Percentiles rank a stretch among this genome's conserved stretches.
phyloP scores from a whole-genome alignment of 1,140 invertebrate genomes.

The Tribolium castaneum region DNA sequence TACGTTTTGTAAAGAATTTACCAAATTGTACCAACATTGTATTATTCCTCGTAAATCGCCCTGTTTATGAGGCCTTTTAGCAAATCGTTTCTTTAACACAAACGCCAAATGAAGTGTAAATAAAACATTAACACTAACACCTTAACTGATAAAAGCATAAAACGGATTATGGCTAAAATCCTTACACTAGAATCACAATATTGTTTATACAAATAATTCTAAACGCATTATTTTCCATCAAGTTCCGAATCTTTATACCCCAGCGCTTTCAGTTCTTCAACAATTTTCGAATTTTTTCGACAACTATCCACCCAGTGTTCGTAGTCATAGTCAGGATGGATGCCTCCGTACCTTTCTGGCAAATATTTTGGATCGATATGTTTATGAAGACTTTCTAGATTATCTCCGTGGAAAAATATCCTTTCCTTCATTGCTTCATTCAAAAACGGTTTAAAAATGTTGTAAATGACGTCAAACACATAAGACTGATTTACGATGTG shows the following conservation, averaged over 20 bases:
- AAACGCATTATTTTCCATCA: background rate
- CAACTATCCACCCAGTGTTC: constrained; percentile 78
- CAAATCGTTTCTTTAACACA: too few species aligned
- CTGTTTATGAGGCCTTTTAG: too few species aligned
- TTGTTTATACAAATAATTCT: background rate
- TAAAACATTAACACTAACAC: background rate
- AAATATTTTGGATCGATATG: constrained; percentile 77
- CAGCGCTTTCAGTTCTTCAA: constrained; percentile 72
- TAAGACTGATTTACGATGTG: constrained; percentile 84
- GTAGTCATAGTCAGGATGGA: constrained; percentile 77
- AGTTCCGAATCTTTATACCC: constrained; percentile 66
- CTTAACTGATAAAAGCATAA: background rate
- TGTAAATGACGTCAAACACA: constrained; percentile 82
- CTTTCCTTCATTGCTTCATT: constrained; percentile 74
- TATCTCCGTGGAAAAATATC: constrained; percentile 80
- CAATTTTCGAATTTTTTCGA: constrained; percentile 68
- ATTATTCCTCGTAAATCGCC: too few species aligned
- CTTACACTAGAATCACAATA: background rate
- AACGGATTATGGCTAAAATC: background rate
- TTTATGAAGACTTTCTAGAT: constrained; percentile 80
- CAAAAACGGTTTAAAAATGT: constrained; percentile 81
- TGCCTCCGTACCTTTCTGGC: constrained; percentile 76
- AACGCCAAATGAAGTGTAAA: background rate
- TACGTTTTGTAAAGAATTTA: too few species aligned
- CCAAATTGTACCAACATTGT: too few species aligned